Conservation (phyloP, 64 coral and sea anemone species). For the Astreopora myriophthalma region DNA sequence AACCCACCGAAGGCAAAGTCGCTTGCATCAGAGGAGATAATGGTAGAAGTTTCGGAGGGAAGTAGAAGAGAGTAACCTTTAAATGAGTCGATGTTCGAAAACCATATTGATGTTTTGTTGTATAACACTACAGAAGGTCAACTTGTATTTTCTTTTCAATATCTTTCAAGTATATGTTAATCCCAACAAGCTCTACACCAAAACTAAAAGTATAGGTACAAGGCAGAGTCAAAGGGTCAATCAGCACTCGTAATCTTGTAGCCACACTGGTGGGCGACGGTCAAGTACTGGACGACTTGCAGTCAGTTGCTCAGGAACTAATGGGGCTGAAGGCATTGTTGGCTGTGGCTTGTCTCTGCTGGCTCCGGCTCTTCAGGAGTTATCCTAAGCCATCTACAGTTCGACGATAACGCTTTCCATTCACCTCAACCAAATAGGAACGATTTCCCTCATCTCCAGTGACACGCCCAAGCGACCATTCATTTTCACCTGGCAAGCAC, state of each 20-base stretch:
- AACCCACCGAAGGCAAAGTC: neutral
- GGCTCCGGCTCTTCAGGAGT: neutral
- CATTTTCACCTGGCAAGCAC: neutral
- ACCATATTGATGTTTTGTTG: no score
- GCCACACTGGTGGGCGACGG: neutral
- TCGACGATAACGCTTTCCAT: neutral
- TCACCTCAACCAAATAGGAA: neutral
- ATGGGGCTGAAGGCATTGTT: neutral
- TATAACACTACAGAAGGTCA: no score
- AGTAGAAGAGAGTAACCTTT: neutral
- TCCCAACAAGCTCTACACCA: no score
- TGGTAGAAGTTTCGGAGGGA: neutral
- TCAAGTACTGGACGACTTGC: constrained; percentile 14
- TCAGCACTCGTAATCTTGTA: constrained; percentile 21
- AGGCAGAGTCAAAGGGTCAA: neutral
- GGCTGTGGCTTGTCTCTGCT: neutral
- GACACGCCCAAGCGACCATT: neutral
- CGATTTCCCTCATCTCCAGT: neutral
- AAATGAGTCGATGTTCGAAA: no score
- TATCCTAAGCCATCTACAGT: neutral
- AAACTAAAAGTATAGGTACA: neutral
- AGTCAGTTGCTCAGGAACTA: neutral
- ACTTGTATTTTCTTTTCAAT: no score
- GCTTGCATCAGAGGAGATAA: neutral
- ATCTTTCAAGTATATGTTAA: no score